Evolutionary conservation across 2,113 vertebrate species (phyloP), one percentile per base, ranked within the genome.

Genomic region (Chloropsis hardwickii): DNA sequence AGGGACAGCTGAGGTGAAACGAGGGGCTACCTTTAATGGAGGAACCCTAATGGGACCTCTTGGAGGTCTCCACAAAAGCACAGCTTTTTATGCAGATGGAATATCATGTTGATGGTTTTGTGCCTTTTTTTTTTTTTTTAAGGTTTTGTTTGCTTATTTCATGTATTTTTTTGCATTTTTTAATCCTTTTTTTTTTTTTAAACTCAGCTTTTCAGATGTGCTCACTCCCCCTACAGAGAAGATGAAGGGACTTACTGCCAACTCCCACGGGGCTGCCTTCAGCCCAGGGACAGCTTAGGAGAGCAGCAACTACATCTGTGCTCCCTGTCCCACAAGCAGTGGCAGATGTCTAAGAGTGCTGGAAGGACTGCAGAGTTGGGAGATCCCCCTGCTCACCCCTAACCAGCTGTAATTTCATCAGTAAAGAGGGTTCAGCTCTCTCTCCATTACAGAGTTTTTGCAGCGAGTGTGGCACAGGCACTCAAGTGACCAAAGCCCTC

Each of bases 401-500:
- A n/a, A 25, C 6, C 50, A 44, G 29, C 8, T 1, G 29, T 53
- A 31, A 31, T 71, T 86, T 81, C 51, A 45, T 28, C 47, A 11
- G 0, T 44, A 24, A 35, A 0, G 5, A 31, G 21, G 8, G 7
- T 81, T 51, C 48, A 86, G 58, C 40, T 86, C 54, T 71, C 47
- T 78, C 64, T 48, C 60, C 2, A 0, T 50, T 35, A 56, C 0
- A 0, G 70, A 35, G 31, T 61, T 87, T 81, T 40, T 25, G 18
- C 51, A 78, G 62, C 0, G 0, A 85, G 61, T 45, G 39, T 15
- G 33, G 6, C 14, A 10, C 3, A 12, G 56, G 54, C 54, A 39
- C 24, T 88, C 19, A n/a, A 74, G 72, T 21, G 62, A 78, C 33
- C 21, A 70, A 48, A 88, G 53, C 67, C 53, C 18, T 80, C 23